These are phyloP conservation scores for Sericinus montela DNA, from an alignment of 2,888 invertebrate species.

Conservation along the genomic window DNA sequence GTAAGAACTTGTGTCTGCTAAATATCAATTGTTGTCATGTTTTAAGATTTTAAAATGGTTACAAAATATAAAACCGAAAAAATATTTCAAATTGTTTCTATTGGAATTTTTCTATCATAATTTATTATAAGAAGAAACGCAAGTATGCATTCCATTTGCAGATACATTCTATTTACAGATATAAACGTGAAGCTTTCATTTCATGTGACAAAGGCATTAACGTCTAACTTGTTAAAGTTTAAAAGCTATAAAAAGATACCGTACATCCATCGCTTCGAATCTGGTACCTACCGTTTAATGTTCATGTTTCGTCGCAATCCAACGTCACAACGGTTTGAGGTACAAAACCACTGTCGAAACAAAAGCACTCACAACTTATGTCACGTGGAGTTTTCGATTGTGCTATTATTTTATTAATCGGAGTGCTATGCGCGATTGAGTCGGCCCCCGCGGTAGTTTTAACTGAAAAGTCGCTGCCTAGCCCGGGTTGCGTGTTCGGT, in stretches of 20 bases:
- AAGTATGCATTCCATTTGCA: no score
- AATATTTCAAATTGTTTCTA: no score
- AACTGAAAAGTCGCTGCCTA: slow-evolving; percentile 68
- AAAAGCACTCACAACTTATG: slow-evolving; percentile 1
- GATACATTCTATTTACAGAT: no score
- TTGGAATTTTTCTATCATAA: no score
- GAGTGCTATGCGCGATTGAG: slow-evolving; percentile 43
- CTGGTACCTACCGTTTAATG: slow-evolving; percentile 3
- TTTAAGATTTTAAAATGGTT: no score
- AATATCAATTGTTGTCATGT: no score
- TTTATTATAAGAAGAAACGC: no score
- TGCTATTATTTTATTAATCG: slow-evolving; percentile 1
- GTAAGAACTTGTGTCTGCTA: no score
- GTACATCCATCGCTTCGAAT: not conserved
- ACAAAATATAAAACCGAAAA: no score
- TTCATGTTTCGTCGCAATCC: slow-evolving; percentile 11
- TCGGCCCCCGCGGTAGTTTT: slow-evolving; percentile 55
- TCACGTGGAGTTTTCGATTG: slow-evolving; percentile 8
- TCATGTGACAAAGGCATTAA: no score
- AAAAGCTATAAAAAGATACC: not conserved
- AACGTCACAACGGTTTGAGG: not conserved
- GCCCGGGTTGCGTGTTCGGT: slow-evolving; percentile 64
- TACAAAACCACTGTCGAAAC: not conserved
- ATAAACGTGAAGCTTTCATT: no score
- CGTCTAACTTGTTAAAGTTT: no score